Evolutionary conservation across 2,888 invertebrate genomes (phyloP).

Genomic region (Noctua comes): DNA sequence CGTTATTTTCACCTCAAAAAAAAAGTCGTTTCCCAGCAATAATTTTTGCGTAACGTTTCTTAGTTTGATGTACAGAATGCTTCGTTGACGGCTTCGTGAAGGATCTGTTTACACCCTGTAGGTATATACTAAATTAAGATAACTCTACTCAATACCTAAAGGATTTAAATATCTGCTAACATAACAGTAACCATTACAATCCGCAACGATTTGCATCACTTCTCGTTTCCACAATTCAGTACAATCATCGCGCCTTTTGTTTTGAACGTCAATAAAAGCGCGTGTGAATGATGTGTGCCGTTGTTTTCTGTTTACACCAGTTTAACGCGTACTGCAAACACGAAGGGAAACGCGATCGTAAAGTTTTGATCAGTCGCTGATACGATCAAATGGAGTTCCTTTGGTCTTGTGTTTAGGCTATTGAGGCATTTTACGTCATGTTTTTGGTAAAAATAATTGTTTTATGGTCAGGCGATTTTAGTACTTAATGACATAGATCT

Average conservation of each 20-base stretch:
- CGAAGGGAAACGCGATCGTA: conserved; percentile 53
- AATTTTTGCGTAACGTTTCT: too few relatives aligned
- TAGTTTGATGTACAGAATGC: too few relatives aligned
- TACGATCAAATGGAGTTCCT: conserved; percentile 49
- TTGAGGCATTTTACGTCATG: conserved; percentile 10
- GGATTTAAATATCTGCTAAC: neutral
- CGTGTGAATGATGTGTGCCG: conserved; percentile 60
- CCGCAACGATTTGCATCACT: conserved; percentile 2
- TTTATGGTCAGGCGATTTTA: neutral
- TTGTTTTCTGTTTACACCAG: conserved; percentile 55
- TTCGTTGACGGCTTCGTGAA: too few relatives aligned
- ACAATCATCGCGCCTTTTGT: conserved; percentile 35
- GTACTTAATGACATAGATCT: neutral
- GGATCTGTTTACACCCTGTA: too few relatives aligned
- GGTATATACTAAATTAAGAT: too few relatives aligned
- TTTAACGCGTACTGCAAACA: conserved; percentile 45
- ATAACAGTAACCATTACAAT: neutral
- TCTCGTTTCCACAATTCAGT: conserved; percentile 11
- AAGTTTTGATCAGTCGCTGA: conserved; percentile 42
- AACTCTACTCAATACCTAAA: neutral
- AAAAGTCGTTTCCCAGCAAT: too few relatives aligned
- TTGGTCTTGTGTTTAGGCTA: conserved; percentile 29
- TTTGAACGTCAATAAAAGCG: conserved; percentile 45
- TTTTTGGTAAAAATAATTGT: conserved; percentile 20
- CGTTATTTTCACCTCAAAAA: too few relatives aligned